phyloP scores from a whole-genome alignment of 1,140 invertebrate genomes.

The Meloidogyne chitwoodi region DNA sequence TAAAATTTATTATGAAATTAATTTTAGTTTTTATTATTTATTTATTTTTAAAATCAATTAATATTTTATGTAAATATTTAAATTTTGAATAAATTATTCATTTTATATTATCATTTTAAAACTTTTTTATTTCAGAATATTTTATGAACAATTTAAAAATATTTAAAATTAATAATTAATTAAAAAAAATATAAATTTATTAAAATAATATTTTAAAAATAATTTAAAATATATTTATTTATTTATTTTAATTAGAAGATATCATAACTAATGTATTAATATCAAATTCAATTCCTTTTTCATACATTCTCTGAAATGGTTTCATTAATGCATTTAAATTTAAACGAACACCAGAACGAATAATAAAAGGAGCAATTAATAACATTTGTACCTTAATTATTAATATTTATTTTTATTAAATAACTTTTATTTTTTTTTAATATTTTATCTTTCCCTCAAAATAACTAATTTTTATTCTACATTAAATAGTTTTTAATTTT shows the following conservation, averaged over 20 bases:
- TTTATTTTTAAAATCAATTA: no score
- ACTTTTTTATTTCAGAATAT: no score
- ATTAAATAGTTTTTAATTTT: no score
- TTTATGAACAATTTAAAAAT: no score
- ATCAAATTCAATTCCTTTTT: constrained; percentile 19
- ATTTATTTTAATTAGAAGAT: background rate
- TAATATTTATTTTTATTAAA: no score
- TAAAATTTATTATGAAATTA: no score
- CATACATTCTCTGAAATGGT: constrained; percentile 18
- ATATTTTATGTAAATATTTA: no score
- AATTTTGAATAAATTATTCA: no score
- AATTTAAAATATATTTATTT: background rate
- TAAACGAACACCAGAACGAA: constrained; percentile 14
- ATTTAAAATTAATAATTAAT: background rate
- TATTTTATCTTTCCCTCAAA: no score
- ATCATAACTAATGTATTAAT: constrained; percentile 12
- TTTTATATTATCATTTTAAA: no score
- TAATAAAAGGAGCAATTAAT: constrained; percentile 8
- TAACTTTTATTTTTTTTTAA: background rate
- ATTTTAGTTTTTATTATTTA: no score
- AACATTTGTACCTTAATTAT: constrained; percentile 11
- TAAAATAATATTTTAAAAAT: background rate
- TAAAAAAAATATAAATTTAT: background rate
- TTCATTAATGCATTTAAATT: constrained; percentile 6
- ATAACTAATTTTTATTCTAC: no score